A percentile compares a stretch with the other conserved stretches of the same genome.
Evolutionary conservation across 2,113 vertebrate species (phyloP).

Genomic region (Tetrao urogallus): DNA sequence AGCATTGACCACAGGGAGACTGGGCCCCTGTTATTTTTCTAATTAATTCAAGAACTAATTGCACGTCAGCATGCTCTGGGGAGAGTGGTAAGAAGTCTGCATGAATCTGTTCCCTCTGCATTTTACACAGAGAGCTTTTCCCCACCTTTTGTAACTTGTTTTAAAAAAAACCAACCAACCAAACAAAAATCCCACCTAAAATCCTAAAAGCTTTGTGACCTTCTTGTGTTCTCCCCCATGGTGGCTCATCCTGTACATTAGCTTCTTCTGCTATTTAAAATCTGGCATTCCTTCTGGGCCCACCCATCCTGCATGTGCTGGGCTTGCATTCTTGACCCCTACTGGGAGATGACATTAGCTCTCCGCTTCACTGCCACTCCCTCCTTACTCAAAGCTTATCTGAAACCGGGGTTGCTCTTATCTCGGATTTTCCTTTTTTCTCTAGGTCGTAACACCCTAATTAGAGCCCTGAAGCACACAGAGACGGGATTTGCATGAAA

Average conservation of each 20-base stretch:
- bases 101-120: background rate
- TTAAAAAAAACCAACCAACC: background rate
- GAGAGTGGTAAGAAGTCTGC: background rate
- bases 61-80: background rate
- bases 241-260: conserved; percentile 33
- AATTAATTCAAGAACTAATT: conserved; percentile 60
- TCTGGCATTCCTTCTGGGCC: conserved; percentile 57
- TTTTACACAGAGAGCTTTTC: background rate
- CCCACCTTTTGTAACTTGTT: background rate
- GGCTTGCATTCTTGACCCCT: conserved; percentile 66
- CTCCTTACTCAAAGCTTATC: conserved; percentile 59
- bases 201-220: conserved; percentile 18
- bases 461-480: conserved; percentile 43
- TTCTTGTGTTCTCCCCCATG: conserved; percentile 10
- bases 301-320: conserved; percentile 38
- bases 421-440: background rate
- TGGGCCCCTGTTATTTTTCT: conserved; percentile 33
- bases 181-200: background rate
- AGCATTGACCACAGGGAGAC: conserved; percentile 8
- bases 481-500: conserved; percentile 55
- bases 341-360: conserved; percentile 60
- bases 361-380: conserved; percentile 45
- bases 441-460: conserved; percentile 31
- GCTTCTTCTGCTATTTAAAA: conserved; percentile 53
- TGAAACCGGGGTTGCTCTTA: conserved; percentile 35